Evolutionary conservation across 2,797 vertebrate species (phyloP), one percentile per base, ranked within the genome.

Genomic region (Brotogeris chrysoptera): DNA sequence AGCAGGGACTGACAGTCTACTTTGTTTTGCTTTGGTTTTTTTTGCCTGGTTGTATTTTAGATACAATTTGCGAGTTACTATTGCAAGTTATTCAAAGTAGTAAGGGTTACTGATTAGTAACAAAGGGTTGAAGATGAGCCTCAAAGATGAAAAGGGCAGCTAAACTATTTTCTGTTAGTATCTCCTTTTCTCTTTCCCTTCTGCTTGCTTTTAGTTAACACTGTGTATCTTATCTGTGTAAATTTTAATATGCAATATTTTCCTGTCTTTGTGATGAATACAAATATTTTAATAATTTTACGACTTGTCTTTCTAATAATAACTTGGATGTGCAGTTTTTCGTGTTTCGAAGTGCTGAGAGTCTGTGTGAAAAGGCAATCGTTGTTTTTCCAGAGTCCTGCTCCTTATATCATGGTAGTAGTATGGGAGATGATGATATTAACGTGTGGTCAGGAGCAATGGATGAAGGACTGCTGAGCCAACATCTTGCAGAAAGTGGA

Each of bases 391-490:
- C 96, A 98, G 98, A 96, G 11, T 86, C 97, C 47, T 74, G 97
- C 61, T 97, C 97, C 53, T 97, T 97, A 14, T 97, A 92, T 89
- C 97, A 95, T 61, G 96, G 89, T 85, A 96, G 96, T 55, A 88
- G 97, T 66, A 36, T 96, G 13, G 91, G 80, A 70, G 80, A 91
- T 25, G 98, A 98, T 47, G 97, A 97, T 46, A 74, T 44, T 55
- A 97, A 92, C 64, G 10, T 96, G 78, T 98, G 98, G 98, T 98
- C 98, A 3, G 97, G 94, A 87, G 96, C 96, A 61, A 72, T 88
- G 0, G 98, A 98, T 12, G 98, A 98, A 93, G 98, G 97, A 64
- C 96, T 98, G 49, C 71, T 98, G 69, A 98, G 98, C 39, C 98
- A 98, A 47, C 97, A 98, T 80, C 97, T 98, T 81, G 94, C 97